Evolutionary conservation across 2,113 vertebrate species (phyloP).

Genomic region (Oreochromis spilurus): DNA sequence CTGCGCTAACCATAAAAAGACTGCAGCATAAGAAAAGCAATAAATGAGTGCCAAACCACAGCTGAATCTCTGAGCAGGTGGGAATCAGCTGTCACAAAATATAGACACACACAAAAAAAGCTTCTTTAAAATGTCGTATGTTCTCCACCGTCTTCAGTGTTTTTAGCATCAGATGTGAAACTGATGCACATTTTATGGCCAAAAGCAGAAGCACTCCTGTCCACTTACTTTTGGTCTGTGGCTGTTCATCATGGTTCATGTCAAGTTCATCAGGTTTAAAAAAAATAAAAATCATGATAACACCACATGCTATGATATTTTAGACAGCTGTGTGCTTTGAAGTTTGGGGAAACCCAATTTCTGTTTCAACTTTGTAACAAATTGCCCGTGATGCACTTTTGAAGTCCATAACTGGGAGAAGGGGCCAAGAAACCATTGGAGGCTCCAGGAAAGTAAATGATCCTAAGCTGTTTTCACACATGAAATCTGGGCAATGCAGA

Average conservation of each 20-base stretch:
- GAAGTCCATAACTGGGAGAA: not conserved
- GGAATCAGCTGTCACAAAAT: conserved; percentile 6
- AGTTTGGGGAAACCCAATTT: not conserved
- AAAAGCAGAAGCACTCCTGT: not conserved
- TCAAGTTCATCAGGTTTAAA: not conserved
- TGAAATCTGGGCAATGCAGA: not conserved
- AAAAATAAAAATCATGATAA: not conserved
- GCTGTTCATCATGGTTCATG: not conserved
- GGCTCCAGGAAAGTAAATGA: not conserved
- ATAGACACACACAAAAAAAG: not conserved
- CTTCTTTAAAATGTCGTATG: not conserved
- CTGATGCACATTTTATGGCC: not conserved
- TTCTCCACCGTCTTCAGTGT: not conserved
- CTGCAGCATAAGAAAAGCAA: not conserved
- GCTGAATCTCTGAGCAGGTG: conserved; percentile 5
- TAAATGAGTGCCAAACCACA: conserved; percentile 10
- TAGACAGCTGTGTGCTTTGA: not conserved
- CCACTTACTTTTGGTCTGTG: not conserved
- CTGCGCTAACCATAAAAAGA: conserved; percentile 15
- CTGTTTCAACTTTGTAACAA: not conserved
- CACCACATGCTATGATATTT: not conserved
- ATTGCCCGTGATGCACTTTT: not conserved
- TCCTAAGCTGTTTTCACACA: not conserved
- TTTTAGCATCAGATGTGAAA: not conserved
- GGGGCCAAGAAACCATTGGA: not conserved